Evolutionary conservation across 35 echinoderm and acorn worm genomes (phyloP).

Genomic region (Eucidaris tribuloides): DNA sequence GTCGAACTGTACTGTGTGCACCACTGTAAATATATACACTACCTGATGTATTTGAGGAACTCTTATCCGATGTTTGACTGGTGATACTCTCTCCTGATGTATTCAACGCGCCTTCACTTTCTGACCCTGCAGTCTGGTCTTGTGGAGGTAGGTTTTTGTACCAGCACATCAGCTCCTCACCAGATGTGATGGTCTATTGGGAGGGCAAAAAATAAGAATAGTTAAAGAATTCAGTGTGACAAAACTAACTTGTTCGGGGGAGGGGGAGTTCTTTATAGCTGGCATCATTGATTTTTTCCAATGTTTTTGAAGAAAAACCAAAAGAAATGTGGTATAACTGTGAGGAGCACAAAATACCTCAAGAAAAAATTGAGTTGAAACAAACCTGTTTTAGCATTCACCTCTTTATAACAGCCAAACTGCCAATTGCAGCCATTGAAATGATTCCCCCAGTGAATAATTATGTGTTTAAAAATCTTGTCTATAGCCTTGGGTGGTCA

Average conservation of each 20-base stretch:
- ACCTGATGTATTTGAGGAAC: neutral
- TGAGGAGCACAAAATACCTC: too few relatives aligned
- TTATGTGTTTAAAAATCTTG: too few relatives aligned
- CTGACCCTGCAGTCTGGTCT: neutral
- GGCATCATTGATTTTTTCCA: neutral
- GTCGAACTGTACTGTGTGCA: too few relatives aligned
- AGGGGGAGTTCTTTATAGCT: too few relatives aligned
- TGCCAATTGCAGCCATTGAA: too few relatives aligned
- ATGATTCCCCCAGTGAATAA: too few relatives aligned
- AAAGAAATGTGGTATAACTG: neutral
- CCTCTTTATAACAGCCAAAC: too few relatives aligned
- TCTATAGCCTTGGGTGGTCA: too few relatives aligned
- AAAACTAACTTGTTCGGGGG: neutral
- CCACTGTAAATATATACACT: too few relatives aligned
- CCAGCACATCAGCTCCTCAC: conserved; percentile 78
- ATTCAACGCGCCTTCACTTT: conserved; percentile 2
- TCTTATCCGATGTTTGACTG: neutral
- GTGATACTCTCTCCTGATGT: conserved; percentile 9
- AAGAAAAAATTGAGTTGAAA: too few relatives aligned
- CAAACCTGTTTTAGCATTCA: too few relatives aligned
- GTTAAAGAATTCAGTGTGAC: neutral
- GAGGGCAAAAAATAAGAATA: neutral
- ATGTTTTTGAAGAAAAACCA: neutral
- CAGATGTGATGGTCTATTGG: conserved; percentile 46
- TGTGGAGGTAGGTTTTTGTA: conserved; percentile 36